A percentile compares a stretch with the other conserved stretches of the same genome.
Evolutionary conservation across 2,113 vertebrate genomes (phyloP).

Genomic region (Cynopterus brachyotis): DNA sequence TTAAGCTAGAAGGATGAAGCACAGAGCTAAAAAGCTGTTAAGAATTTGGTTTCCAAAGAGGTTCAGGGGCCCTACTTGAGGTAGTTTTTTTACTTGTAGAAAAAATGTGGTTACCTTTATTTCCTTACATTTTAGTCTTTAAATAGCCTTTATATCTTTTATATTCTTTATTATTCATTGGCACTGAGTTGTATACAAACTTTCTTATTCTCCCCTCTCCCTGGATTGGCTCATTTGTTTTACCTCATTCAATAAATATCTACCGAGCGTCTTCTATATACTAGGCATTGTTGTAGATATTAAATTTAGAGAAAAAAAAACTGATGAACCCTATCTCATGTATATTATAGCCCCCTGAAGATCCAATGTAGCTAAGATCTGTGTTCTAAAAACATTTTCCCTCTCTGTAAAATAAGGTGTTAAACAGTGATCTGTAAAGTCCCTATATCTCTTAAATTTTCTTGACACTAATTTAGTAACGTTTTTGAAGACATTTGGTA

Average conservation of each 20-base stretch:
- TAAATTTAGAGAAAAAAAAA: neutral
- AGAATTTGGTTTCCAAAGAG: neutral
- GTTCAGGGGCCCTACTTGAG: neutral
- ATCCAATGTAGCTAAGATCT: neutral
- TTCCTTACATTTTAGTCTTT: no score
- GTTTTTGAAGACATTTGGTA: neutral
- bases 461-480: neutral
- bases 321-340: neutral
- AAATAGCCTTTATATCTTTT: neutral
- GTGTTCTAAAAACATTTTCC: neutral
- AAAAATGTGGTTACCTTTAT: neutral
- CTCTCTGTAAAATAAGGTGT: neutral
- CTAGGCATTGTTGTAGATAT: neutral
- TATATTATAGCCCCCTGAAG: neutral
- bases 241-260: neutral
- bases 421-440: neutral
- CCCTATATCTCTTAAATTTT: neutral
- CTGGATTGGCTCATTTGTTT: neutral
- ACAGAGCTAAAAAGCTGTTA: neutral
- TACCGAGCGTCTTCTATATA: neutral
- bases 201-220: neutral
- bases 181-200: neutral
- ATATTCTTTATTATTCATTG: neutral
- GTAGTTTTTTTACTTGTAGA: neutral
- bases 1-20: neutral